phyloP scores from a whole-genome alignment of 1,140 invertebrate genomes.

The Harlomillsia oculata region DNA sequence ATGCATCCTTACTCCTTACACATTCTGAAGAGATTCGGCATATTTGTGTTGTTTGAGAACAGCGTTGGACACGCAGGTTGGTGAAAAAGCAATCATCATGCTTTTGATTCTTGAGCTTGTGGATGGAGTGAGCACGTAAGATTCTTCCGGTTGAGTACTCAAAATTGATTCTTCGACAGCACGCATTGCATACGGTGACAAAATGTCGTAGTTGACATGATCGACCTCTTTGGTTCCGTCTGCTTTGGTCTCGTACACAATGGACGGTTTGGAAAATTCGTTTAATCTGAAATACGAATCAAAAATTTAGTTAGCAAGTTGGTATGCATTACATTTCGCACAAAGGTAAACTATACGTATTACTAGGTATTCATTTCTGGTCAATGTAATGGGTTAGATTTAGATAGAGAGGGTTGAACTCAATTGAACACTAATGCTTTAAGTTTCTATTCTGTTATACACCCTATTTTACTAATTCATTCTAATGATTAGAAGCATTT shows the following conservation, averaged over 20 bases:
- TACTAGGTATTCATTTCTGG: too few relatives aligned
- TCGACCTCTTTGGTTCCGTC: conserved; percentile 4
- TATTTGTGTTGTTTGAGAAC: conserved; percentile 28
- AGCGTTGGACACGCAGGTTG: conserved; percentile 28
- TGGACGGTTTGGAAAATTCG: conserved; percentile 25
- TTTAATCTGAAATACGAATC: conserved; percentile 24
- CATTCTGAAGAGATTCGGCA: neutral
- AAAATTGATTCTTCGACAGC: conserved; percentile 32
- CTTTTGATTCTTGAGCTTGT: conserved; percentile 31
- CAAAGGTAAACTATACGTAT: too few relatives aligned
- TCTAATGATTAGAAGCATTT: too few relatives aligned
- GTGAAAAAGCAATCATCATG: conserved; percentile 34
- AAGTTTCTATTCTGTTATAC: too few relatives aligned
- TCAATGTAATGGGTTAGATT: too few relatives aligned
- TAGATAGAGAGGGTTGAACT: too few relatives aligned
- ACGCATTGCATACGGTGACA: conserved; percentile 32
- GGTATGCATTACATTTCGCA: neutral
- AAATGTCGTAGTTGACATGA: conserved; percentile 23
- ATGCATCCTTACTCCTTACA: neutral
- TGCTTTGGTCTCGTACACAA: conserved; percentile 17
- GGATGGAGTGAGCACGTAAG: conserved; percentile 31
- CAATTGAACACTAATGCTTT: too few relatives aligned
- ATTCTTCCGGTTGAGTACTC: conserved; percentile 17
- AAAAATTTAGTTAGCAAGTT: neutral
- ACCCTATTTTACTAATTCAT: too few relatives aligned